Percentiles rank a stretch among this genome's conserved stretches.
These are phyloP conservation scores for Drosophila quadrilineata DNA, from an alignment of 1,140 invertebrate species.

Conservation along the genomic window DNA sequence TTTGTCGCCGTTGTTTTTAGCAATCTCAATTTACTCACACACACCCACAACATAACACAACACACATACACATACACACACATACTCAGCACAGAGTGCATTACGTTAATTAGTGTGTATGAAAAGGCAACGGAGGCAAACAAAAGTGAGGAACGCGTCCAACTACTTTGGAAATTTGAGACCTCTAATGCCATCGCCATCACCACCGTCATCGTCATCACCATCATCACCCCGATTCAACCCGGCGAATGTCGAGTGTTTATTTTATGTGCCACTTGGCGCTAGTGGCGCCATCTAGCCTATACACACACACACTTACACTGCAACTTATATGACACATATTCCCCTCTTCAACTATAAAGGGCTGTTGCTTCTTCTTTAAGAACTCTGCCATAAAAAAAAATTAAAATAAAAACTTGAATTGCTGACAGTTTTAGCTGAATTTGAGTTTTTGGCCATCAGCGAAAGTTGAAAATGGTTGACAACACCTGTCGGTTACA, in stretches of 20 bases:
- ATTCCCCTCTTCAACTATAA: not conserved
- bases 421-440: too few species aligned
- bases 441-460: too few species aligned
- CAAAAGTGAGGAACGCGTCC: constrained; percentile 45
- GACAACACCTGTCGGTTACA: too few species aligned
- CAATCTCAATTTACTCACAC: constrained; percentile 59
- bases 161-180: constrained; percentile 37
- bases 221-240: too few species aligned
- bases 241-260: not conserved
- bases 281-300: constrained; percentile 35
- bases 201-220: too few species aligned
- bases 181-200: constrained; percentile 22
- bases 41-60: too few species aligned
- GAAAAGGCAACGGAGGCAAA: constrained; percentile 47
- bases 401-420: too few species aligned
- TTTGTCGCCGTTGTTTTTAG: constrained; percentile 36
- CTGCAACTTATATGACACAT: not conserved
- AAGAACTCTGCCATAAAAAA: too few species aligned
- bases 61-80: constrained; percentile 25
- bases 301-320: too few species aligned
- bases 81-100: constrained; percentile 42
- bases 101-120: constrained; percentile 75
- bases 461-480: too few species aligned
- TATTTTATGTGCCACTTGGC: not conserved
- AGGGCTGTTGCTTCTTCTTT: not conserved